Evolutionary conservation across 2,888 invertebrate genomes (phyloP).

Genomic region (Nomada ferruginata): DNA sequence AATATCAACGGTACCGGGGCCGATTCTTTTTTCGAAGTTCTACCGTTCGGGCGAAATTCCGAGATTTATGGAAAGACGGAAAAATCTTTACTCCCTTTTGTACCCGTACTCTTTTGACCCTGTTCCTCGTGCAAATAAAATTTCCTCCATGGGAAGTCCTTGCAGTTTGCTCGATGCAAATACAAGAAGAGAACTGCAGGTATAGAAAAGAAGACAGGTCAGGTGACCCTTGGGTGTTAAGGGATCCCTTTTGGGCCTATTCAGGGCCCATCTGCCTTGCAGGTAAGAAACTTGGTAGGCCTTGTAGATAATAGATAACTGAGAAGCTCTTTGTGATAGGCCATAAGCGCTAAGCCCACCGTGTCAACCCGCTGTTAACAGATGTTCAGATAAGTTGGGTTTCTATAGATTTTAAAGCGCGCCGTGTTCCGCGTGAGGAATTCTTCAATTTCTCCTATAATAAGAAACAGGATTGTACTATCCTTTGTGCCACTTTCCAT

Average conservation of each 20-base stretch:
- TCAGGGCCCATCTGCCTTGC: conserved; percentile 81
- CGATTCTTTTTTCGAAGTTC: conserved; percentile 23
- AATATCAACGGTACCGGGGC: not conserved
- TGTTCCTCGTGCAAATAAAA: conserved; percentile 68
- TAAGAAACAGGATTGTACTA: conserved; percentile 54
- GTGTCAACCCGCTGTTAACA: conserved; percentile 81
- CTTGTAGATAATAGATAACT: conserved; percentile 83
- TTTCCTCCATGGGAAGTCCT: conserved; percentile 56
- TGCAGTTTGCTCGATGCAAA: conserved; percentile 76
- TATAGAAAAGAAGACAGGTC: conserved; percentile 73
- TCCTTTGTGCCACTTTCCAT: conserved; percentile 72
- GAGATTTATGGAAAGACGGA: conserved; percentile 45
- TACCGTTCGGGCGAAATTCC: conserved; percentile 24
- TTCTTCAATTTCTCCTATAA: conserved; percentile 63
- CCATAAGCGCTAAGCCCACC: conserved; percentile 71
- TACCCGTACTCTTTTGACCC: conserved; percentile 41
- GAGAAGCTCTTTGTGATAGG: conserved; percentile 81
- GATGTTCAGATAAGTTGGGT: conserved; percentile 82
- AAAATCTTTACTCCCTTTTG: conserved; percentile 43
- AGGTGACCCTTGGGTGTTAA: conserved; percentile 79
- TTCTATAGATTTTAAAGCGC: conserved; percentile 79
- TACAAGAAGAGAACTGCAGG: conserved; percentile 70
- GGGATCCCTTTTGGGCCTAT: conserved; percentile 78
- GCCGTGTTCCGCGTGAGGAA: conserved; percentile 72
- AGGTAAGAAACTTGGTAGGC: conserved; percentile 78